Conservation (phyloP, 2,888 invertebrate species). For the Odontocolon sp. region DNA sequence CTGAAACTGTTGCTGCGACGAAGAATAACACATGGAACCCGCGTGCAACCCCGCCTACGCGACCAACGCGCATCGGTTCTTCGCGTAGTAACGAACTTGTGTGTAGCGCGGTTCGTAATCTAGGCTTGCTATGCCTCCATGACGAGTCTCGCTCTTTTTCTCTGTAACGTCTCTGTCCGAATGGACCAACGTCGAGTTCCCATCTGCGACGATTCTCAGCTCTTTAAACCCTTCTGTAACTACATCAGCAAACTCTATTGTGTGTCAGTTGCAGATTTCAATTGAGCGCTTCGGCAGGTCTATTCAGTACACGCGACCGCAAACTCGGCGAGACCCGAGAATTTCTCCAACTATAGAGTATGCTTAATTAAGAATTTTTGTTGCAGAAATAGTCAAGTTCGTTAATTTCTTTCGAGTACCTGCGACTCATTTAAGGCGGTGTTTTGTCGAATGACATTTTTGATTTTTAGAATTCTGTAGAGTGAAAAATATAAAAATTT, state of each 20-base stretch:
- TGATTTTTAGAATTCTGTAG: too few species aligned
- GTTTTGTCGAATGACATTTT: too few species aligned
- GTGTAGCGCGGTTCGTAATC: background rate
- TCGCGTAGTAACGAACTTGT: background rate
- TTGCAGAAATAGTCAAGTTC: too few species aligned
- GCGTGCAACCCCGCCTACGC: constrained; percentile 6
- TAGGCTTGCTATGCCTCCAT: constrained; percentile 26
- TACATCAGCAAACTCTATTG: constrained; percentile 66
- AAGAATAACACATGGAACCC: background rate
- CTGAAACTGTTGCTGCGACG: too few species aligned
- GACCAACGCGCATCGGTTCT: background rate
- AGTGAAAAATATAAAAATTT: too few species aligned
- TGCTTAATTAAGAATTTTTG: too few species aligned
- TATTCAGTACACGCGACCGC: constrained; percentile 54
- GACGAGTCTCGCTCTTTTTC: too few species aligned
- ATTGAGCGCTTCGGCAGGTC: constrained; percentile 65
- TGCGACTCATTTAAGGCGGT: too few species aligned
- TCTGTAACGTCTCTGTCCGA: constrained; percentile 31
- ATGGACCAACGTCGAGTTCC: constrained; percentile 26
- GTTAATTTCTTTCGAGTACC: too few species aligned
- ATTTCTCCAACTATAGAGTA: too few species aligned
- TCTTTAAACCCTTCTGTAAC: constrained; percentile 58
- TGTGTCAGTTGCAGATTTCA: constrained; percentile 70
- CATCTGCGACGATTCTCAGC: constrained; percentile 51
- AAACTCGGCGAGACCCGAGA: background rate